A percentile compares a stretch with the other conserved stretches of the same genome.
Evolutionary conservation across 2,888 invertebrate species (phyloP).

Genomic region (Bedellia somnulentella): DNA sequence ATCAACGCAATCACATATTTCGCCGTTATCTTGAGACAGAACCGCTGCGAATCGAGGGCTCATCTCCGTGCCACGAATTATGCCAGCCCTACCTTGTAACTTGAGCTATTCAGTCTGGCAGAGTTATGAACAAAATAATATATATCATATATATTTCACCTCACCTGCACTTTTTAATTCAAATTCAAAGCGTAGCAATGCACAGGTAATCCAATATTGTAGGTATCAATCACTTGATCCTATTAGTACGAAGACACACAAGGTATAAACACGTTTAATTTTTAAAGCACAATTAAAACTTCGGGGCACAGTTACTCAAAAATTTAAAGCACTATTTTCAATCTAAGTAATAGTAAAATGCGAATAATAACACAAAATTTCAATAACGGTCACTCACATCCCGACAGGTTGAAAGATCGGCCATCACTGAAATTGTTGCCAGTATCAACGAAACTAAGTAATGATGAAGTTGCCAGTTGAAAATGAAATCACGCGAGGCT

Average conservation of each 20-base stretch:
- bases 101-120: constrained; percentile 46
- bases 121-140: constrained; percentile 10
- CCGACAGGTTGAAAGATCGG: constrained; percentile 45
- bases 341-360: constrained; percentile 35
- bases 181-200: constrained; percentile 33
- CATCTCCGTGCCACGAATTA: too few species aligned
- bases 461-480: too few species aligned
- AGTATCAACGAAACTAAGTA: too few species aligned
- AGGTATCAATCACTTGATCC: constrained; percentile 39
- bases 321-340: constrained; percentile 11
- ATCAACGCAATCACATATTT: constrained; percentile 42
- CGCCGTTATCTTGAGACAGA: constrained; percentile 48
- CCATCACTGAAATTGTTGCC: constrained; percentile 48
- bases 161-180: constrained; percentile 39
- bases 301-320: background rate
- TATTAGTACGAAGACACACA: constrained; percentile 51
- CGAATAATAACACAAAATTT: constrained; percentile 37
- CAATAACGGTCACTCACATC: constrained; percentile 32
- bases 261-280: constrained; percentile 35
- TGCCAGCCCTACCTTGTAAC: constrained; percentile 21
- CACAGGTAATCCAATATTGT: constrained; percentile 50
- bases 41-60: too few species aligned
- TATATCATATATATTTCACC: constrained; percentile 12
- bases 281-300: constrained; percentile 30
- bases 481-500: too few species aligned